Evolutionary conservation across 1,140 invertebrate genomes (phyloP).

Genomic region (Stegodyphus dumicola): DNA sequence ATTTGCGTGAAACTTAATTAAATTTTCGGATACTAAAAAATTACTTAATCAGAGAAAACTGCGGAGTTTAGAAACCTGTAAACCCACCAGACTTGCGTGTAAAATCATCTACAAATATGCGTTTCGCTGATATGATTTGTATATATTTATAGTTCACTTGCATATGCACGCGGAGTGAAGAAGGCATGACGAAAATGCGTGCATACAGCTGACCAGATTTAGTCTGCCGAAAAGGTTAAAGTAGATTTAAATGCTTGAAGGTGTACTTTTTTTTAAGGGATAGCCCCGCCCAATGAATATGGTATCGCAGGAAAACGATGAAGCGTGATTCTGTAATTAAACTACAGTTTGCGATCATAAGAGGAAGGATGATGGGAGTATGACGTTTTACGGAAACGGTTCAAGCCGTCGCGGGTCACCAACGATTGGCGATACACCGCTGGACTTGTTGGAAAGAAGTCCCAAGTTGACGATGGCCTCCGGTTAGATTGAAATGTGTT

Average conservation of each 20-base stretch:
- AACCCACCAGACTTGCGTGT: too few relatives aligned
- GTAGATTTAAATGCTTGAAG: neutral
- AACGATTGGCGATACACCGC: conserved; percentile 11
- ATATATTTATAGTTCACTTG: neutral
- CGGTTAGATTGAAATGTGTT: neutral
- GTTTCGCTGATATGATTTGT: neutral
- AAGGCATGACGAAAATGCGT: neutral
- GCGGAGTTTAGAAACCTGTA: too few relatives aligned
- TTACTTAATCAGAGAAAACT: too few relatives aligned
- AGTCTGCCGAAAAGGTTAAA: conserved; percentile 30
- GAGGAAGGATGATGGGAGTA: neutral
- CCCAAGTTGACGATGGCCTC: neutral
- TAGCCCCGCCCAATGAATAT: conserved; percentile 12
- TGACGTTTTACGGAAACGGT: conserved; percentile 37
- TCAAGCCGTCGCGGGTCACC: neutral
- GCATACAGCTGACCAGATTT: neutral
- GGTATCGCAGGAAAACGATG: conserved; percentile 18
- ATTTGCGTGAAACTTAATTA: too few relatives aligned
- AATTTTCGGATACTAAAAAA: too few relatives aligned
- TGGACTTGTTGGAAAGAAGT: neutral
- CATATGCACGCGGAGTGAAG: neutral
- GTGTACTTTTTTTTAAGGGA: conserved; percentile 15
- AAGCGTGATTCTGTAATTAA: conserved; percentile 59
- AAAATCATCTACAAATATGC: too few relatives aligned
- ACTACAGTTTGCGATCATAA: neutral